These are phyloP conservation scores for Alca torda DNA, from an alignment of 2,797 vertebrate species.

Conservation along the genomic window DNA sequence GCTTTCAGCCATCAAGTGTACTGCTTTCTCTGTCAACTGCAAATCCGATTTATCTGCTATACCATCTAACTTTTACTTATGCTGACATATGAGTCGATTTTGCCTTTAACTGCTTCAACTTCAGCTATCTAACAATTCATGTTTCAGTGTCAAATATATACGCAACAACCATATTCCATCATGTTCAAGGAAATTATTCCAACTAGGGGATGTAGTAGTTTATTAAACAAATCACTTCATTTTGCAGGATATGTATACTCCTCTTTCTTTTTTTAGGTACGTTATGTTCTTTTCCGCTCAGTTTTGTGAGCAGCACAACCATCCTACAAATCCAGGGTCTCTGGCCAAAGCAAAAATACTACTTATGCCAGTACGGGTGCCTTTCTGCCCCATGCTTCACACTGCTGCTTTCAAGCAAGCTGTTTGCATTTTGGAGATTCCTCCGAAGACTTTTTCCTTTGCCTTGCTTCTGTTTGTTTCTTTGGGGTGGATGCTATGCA, in stretches of 20 bases:
- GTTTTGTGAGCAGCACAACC: neutral
- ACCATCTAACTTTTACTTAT: neutral
- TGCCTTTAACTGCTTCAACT: neutral
- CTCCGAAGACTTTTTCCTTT: neutral
- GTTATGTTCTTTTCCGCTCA: slow-evolving; percentile 17
- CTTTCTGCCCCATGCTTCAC: neutral
- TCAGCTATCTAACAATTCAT: neutral
- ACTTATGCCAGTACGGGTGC: accelerated
- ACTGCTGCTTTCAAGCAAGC: neutral
- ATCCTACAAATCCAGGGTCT: neutral
- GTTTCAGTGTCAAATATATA: slow-evolving; percentile 1
- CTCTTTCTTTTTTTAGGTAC: slow-evolving; percentile 6
- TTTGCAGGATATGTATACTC: slow-evolving; percentile 47
- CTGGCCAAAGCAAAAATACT: neutral
- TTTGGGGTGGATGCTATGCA: neutral
- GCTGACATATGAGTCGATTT: neutral
- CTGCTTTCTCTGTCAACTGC: neutral
- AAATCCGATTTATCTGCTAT: neutral
- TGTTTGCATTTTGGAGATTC: neutral
- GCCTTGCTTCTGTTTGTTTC: neutral
- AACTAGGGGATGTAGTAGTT: slow-evolving; percentile 48
- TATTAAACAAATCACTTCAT: slow-evolving; percentile 60
- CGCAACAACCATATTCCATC: slow-evolving; percentile 31
- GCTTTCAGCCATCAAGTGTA: neutral
- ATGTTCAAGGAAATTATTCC: slow-evolving; percentile 39